A percentile compares a stretch with the other conserved stretches of the same genome.
Conservation (phyloP, 2,113 vertebrate species). For the Bubo blakistoni region DNA sequence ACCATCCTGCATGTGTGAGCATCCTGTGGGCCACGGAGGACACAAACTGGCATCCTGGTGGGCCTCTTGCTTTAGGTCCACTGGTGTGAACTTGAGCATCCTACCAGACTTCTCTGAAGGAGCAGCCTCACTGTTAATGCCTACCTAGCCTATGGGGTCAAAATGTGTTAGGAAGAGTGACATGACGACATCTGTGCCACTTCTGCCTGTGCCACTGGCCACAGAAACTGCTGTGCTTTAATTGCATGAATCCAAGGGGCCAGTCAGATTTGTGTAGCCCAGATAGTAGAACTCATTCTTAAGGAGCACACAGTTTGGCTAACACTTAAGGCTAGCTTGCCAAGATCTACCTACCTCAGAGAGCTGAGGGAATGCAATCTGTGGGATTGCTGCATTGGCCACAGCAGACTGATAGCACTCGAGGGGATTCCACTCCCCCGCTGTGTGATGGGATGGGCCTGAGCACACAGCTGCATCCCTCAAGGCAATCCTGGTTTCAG, state of each 20-base stretch:
- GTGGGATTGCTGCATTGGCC: background rate
- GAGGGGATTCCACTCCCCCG: background rate
- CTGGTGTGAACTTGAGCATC: background rate
- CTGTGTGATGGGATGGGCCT: background rate
- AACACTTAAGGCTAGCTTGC: background rate
- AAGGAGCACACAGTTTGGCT: background rate
- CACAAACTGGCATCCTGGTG: background rate
- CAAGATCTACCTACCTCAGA: background rate
- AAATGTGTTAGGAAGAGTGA: background rate
- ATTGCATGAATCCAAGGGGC: background rate
- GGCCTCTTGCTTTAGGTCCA: background rate
- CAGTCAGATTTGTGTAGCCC: background rate
- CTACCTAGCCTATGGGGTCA: background rate
- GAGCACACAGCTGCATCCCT: slow-evolving; percentile 21
- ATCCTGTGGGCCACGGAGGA: background rate
- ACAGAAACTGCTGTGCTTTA: background rate
- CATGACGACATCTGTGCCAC: fast-evolving
- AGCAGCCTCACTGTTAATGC: background rate
- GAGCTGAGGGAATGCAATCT: background rate
- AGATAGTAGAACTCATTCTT: background rate
- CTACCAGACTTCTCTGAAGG: background rate
- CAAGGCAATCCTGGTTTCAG: background rate
- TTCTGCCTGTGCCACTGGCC: background rate
- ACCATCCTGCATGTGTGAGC: fast-evolving
- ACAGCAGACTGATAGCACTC: background rate